Evolutionary conservation across 1,140 invertebrate genomes (phyloP).

Genomic region (Stratiolaelaps scimitus): DNA sequence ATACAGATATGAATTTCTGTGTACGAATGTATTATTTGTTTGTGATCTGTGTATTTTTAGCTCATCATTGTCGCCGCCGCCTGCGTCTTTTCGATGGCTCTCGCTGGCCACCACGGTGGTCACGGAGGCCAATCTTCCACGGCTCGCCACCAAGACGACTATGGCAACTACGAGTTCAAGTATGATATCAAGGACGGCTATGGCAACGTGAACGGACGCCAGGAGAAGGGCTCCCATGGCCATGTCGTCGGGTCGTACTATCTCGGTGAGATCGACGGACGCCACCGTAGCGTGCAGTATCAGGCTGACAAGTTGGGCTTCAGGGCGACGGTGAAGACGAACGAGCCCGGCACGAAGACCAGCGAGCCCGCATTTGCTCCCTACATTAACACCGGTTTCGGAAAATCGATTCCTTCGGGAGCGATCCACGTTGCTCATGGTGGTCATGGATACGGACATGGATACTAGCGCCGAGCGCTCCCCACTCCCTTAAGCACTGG

Average conservation of each 20-base stretch:
- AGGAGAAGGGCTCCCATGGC: slow-evolving; percentile 13
- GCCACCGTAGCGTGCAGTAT: slow-evolving; percentile 19
- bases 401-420: slow-evolving; percentile 7
- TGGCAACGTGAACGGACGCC: slow-evolving; percentile 26
- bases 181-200: slow-evolving; percentile 26
- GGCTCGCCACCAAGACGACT: slow-evolving; percentile 3
- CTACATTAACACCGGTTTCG: slow-evolving; percentile 5
- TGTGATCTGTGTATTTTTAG: slow-evolving; percentile 5
- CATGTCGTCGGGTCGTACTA: slow-evolving; percentile 14
- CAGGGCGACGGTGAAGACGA: slow-evolving; percentile 17
- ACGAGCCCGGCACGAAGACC: slow-evolving; percentile 21
- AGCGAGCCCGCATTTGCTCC: slow-evolving; percentile 28
- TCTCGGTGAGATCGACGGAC: slow-evolving; percentile 18
- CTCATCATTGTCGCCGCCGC: background rate
- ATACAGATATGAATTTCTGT: too few relatives aligned
- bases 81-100: background rate
- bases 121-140: slow-evolving; percentile 3
- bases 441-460: background rate
- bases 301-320: slow-evolving; percentile 20
- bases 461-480: background rate
- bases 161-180: slow-evolving; percentile 27
- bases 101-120: background rate
- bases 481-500: too few relatives aligned
- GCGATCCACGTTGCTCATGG: slow-evolving; percentile 21
- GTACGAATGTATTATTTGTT: too few relatives aligned